Conservation (phyloP, 2,888 invertebrate species). For the Cacoxenus indagator region DNA sequence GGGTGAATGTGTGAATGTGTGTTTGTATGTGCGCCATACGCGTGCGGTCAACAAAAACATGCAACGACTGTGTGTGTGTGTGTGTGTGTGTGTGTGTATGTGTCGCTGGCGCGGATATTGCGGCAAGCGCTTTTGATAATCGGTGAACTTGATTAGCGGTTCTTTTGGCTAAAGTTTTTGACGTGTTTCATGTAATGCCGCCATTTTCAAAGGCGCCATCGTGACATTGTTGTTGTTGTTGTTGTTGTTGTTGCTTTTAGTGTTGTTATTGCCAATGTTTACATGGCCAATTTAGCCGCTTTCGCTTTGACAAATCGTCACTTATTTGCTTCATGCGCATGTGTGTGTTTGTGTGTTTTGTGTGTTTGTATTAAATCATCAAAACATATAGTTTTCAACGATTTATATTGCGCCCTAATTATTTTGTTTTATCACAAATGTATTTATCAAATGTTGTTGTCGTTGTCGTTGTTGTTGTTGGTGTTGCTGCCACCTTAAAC, state of each 20-base stretch:
- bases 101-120: slow-evolving; percentile 16
- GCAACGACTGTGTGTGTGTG: slow-evolving; percentile 9
- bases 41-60: neutral
- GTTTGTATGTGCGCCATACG: neutral
- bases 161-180: slow-evolving; percentile 57
- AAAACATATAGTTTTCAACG: too few species aligned
- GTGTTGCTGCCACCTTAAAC: too few species aligned
- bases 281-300: slow-evolving; percentile 1
- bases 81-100: slow-evolving; percentile 19
- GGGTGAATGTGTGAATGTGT: neutral
- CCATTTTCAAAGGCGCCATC: slow-evolving; percentile 28
- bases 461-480: too few species aligned
- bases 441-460: too few species aligned
- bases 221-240: slow-evolving; percentile 11
- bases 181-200: slow-evolving; percentile 40
- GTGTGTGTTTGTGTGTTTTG: too few species aligned
- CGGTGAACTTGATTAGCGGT: slow-evolving; percentile 68
- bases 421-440: too few species aligned
- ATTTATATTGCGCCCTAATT: too few species aligned
- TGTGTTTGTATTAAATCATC: neutral
- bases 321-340: neutral
- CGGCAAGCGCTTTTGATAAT: slow-evolving; percentile 37
- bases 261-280: slow-evolving; percentile 26
- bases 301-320: slow-evolving; percentile 13
- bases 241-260: slow-evolving; percentile 7